Percentiles rank a stretch among this genome's conserved stretches.
phyloP scores from a whole-genome alignment of 2,888 invertebrate genomes.

The Steromphala cineraria region DNA sequence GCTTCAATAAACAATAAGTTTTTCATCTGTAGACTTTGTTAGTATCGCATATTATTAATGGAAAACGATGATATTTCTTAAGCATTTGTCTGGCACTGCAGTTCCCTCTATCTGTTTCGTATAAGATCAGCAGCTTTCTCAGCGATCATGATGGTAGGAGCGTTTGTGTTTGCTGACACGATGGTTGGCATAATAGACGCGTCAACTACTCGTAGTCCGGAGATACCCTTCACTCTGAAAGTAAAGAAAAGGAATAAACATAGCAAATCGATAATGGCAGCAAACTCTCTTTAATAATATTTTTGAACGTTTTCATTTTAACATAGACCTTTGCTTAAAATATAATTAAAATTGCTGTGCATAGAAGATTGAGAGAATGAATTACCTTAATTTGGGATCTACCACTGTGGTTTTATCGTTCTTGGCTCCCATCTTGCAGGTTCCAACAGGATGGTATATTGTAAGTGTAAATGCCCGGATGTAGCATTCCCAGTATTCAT shows the following conservation, averaged over 20 bases:
- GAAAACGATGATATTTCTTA: no score
- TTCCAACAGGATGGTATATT: background rate
- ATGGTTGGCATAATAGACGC: conserved; percentile 55
- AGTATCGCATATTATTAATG: no score
- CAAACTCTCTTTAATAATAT: no score
- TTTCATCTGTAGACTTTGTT: no score
- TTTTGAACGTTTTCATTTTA: no score
- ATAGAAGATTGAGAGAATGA: no score
- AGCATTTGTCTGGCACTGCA: no score
- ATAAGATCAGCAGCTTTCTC: conserved; percentile 55
- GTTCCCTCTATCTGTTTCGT: no score
- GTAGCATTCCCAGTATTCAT: conserved; percentile 16
- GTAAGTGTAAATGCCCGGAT: background rate
- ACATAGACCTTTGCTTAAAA: no score
- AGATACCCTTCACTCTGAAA: conserved; percentile 50
- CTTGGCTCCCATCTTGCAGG: background rate
- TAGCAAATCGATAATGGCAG: no score
- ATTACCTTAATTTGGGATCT: background rate
- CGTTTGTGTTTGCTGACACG: conserved; percentile 53
- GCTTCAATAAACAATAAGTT: no score
- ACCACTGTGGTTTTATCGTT: background rate
- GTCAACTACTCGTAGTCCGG: conserved; percentile 51
- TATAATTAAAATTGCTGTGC: no score
- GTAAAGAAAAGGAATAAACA: background rate
- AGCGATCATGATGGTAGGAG: conserved; percentile 53